Base-by-base conservation (phyloP, 2,797 vertebrate species). In the Triplophysa yarkandensis region DNA sequence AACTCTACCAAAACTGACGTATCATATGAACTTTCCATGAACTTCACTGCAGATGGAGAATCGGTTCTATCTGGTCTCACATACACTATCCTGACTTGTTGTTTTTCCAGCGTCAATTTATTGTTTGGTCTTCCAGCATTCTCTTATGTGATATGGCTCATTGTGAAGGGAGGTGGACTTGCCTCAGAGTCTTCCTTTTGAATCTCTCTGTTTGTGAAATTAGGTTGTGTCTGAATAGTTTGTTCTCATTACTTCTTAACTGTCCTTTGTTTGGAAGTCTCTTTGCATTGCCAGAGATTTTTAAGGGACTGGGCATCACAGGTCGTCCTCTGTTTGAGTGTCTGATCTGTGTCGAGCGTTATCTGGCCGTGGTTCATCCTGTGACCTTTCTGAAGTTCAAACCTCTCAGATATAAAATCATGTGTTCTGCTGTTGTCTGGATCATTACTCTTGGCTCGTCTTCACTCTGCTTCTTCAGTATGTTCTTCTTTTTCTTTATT, bases 301-400 rank as follows among this genome's bases (percentile, higher is more conserved):
- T 41, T 14, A 3, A 2, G 16, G 39, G 39, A 41, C 11, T 44
- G 7, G 17, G 10, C 43, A n/a, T 44, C 43, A 44, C 43, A 5
- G 43, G 5, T 6, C 43, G 17, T 44, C 43, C 43, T 44, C 43
- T 44, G 17, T 44, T 44, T 44, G 16, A 44, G 43, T n/a, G 43
- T 44, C 43, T 44, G 17, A 44, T 44, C 5, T 44, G 17, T 44
- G n/a, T n/a, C n/a, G n/a, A n/a, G n/a, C n/a, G n/a, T n/a, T n/a
- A n/a, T n/a, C n/a, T n/a, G n/a, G n/a, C n/a, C 9, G 61, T 64
- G 61, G 61, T 64, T 64, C 50, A 54, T 69, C 57, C 69, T 19
- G 9, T 71, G 39, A 71, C 10, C 43, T 73, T 64, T 17, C 71
- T 73, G 32, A 73, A 73, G 17, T 64, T 0, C 34, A 73, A 55